These are phyloP conservation scores for Dolomedes plantarius DNA, from an alignment of 2,888 invertebrate genomes.

Conservation along the genomic window DNA sequence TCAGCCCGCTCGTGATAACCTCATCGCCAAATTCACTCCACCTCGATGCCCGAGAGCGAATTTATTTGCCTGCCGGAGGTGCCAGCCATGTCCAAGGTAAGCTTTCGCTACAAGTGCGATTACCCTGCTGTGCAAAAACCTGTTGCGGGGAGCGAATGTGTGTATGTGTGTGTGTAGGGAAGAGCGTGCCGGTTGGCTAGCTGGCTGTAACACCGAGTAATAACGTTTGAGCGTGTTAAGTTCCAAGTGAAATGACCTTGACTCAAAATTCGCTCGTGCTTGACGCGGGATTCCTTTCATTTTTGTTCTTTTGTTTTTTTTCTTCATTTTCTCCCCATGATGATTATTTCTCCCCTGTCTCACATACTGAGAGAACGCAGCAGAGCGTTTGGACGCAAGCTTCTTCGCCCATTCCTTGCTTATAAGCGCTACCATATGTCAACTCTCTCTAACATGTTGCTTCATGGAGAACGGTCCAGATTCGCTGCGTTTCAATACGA, in stretches of 20 bases:
- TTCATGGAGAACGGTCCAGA: not conserved
- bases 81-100: slow-evolving; percentile 60
- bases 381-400: not conserved
- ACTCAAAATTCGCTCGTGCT: slow-evolving; percentile 55
- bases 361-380: not conserved
- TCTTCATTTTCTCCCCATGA: not conserved
- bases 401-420: not conserved
- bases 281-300: slow-evolving; percentile 50
- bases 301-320: not conserved
- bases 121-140: slow-evolving; percentile 50
- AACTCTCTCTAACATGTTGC: slow-evolving; percentile 24
- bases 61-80: slow-evolving; percentile 34
- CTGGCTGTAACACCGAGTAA: slow-evolving; percentile 19
- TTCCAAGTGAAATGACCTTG: slow-evolving; percentile 60
- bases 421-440: slow-evolving; percentile 32
- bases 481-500: too few species aligned
- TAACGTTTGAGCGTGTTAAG: slow-evolving; percentile 26
- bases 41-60: slow-evolving; percentile 54
- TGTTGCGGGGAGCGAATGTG: slow-evolving; percentile 47
- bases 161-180: slow-evolving; percentile 21
- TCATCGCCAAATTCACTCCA: not conserved
- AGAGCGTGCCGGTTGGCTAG: slow-evolving; percentile 38
- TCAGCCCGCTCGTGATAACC: slow-evolving; percentile 6
- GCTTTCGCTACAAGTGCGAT: slow-evolving; percentile 52
- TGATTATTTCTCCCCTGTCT: not conserved